Conservation (phyloP, 2,113 vertebrate genomes). For the Dascyllus trimaculatus region DNA sequence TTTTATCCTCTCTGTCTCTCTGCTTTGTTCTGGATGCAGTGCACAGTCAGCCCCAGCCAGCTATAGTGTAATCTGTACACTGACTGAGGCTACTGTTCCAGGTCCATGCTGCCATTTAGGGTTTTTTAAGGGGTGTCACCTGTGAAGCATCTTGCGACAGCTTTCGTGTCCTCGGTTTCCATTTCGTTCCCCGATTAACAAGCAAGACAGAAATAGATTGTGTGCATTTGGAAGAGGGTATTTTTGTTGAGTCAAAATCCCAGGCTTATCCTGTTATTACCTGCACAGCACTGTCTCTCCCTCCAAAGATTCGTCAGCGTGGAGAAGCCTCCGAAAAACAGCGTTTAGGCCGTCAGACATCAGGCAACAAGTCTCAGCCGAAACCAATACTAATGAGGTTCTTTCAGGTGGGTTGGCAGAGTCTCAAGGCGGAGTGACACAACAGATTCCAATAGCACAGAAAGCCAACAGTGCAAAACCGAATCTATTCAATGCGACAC, state of each 20-base stretch:
- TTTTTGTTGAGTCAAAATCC: constrained; percentile 59
- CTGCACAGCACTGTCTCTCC: constrained; percentile 36
- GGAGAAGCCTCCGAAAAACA: constrained; percentile 53
- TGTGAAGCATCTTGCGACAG: constrained; percentile 4
- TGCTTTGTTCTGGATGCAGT: constrained; percentile 71
- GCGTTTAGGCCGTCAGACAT: constrained; percentile 43
- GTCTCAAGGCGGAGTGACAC: constrained; percentile 31
- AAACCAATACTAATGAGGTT: constrained; percentile 54
- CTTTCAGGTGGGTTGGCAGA: constrained; percentile 44
- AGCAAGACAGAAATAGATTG: constrained; percentile 23
- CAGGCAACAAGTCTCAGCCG: constrained; percentile 40
- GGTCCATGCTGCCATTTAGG: constrained; percentile 33
- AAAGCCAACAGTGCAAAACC: background rate
- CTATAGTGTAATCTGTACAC: constrained; percentile 66
- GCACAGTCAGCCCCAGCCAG: constrained; percentile 70
- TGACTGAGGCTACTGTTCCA: constrained; percentile 47
- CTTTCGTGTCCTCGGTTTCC: constrained; percentile 17
- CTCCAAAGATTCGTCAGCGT: constrained; percentile 5
- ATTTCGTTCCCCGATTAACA: constrained; percentile 39
- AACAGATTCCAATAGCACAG: background rate
- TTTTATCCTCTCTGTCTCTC: constrained; percentile 70
- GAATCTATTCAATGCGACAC: constrained; percentile 6
- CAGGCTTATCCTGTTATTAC: constrained; percentile 49
- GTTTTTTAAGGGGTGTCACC: constrained; percentile 29
- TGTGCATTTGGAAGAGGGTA: constrained; percentile 39